Percentiles rank a stretch among this genome's conserved stretches.
These are phyloP conservation scores for Pyrgilauda ruficollis DNA, from an alignment of 2,113 vertebrate species.

Conservation along the genomic window DNA sequence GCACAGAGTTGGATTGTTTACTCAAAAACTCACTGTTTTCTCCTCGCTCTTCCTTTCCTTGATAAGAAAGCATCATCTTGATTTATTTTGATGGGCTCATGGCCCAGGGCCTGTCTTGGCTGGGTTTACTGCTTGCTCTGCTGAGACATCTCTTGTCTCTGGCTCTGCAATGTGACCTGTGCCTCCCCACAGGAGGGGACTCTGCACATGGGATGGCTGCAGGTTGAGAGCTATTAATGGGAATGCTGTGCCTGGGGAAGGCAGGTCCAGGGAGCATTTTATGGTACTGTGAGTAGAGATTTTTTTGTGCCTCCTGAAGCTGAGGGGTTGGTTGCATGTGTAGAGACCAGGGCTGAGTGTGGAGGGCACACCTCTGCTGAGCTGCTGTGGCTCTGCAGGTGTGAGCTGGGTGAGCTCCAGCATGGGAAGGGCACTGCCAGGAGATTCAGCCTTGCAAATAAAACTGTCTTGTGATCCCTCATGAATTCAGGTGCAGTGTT, in stretches of 20 bases:
- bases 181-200: fast-evolving
- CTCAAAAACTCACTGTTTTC: not conserved
- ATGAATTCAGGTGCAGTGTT: fast-evolving
- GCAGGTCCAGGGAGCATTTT: not conserved
- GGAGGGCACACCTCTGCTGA: fast-evolving
- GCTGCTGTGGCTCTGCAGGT: fast-evolving
- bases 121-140: not conserved
- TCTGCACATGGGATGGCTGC: not conserved
- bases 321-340: not conserved
- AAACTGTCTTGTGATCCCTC: fast-evolving
- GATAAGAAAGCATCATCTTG: not conserved
- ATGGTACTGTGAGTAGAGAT: not conserved
- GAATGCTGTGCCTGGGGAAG: not conserved
- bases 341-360: not conserved
- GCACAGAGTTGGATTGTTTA: not conserved
- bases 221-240: not conserved
- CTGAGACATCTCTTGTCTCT: not conserved
- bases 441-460: not conserved
- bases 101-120: not conserved
- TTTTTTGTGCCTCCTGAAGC: not conserved
- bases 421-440: not conserved
- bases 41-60: not conserved
- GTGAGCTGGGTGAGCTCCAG: fast-evolving
- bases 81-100: not conserved
- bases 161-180: not conserved